Conservation (phyloP, 2,797 vertebrate genomes). For the Gallirallus australis region DNA sequence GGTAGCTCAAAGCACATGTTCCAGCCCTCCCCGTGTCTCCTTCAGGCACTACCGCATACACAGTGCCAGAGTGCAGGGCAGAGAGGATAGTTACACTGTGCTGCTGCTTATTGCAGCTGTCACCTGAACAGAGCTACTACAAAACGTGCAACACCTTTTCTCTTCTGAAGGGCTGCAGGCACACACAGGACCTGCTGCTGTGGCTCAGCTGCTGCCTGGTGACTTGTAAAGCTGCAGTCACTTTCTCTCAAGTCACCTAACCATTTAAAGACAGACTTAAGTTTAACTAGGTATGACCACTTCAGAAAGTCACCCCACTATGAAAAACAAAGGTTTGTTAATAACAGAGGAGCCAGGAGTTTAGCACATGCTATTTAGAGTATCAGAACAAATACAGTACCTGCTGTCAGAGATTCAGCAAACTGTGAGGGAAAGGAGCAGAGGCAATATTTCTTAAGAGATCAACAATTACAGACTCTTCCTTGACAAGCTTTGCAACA, state of each 20-base stretch:
- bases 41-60: neutral
- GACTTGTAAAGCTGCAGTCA: neutral
- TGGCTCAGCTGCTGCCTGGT: neutral
- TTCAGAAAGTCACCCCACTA: neutral
- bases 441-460: neutral
- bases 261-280: neutral
- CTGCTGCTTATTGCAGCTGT: neutral
- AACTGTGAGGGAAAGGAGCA: neutral
- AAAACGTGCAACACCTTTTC: neutral
- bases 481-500: constrained; percentile 9
- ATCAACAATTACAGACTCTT: neutral
- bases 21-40: neutral
- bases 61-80: neutral
- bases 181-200: accelerated
- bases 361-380: neutral
- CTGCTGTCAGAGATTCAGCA: neutral
- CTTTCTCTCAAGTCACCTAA: neutral
- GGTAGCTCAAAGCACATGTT: neutral
- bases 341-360: neutral
- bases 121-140: neutral
- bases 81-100: neutral
- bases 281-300: neutral
- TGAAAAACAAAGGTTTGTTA: neutral
- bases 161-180: neutral
- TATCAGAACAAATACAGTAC: neutral